phyloP scores from a whole-genome alignment of 64 coral and sea anemone genomes.

The Orbicella faveolata region DNA sequence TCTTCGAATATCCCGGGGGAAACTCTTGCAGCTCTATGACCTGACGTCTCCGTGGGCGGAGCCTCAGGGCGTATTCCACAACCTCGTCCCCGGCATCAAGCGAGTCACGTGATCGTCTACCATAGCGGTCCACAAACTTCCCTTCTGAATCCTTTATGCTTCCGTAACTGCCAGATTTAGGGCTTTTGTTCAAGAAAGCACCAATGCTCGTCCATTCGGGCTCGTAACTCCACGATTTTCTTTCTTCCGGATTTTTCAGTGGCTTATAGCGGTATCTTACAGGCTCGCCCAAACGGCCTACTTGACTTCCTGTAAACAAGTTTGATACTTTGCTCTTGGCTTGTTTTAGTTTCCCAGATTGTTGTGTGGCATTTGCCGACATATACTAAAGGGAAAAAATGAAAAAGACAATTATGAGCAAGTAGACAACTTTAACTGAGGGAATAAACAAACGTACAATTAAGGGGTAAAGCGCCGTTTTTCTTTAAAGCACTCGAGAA shows the following conservation, averaged over 20 bases:
- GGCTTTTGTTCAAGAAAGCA: constrained; percentile 38
- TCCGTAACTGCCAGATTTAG: constrained; percentile 5
- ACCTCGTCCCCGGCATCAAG: background rate
- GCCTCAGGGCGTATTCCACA: constrained; percentile 13
- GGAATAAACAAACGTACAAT: no score
- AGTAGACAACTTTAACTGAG: no score
- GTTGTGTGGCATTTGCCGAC: background rate
- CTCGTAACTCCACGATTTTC: constrained; percentile 15
- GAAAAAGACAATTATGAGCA: background rate
- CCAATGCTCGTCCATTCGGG: constrained; percentile 38
- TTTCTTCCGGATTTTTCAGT: background rate
- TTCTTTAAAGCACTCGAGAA: no score
- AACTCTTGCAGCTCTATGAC: constrained; percentile 38
- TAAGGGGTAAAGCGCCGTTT: no score
- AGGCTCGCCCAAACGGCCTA: background rate
- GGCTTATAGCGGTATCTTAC: background rate
- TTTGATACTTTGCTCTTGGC: constrained; percentile 9
- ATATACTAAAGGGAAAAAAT: background rate
- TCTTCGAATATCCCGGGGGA: constrained; percentile 33
- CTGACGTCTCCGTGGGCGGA: constrained; percentile 21
- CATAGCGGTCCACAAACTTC: constrained; percentile 25
- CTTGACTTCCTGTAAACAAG: background rate
- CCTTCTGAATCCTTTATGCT: constrained; percentile 12
- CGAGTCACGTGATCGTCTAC: constrained; percentile 34
- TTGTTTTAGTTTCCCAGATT: constrained; percentile 10